Base-by-base conservation (phyloP, 2,113 vertebrate species). In the Nesogale talazaci region DNA sequence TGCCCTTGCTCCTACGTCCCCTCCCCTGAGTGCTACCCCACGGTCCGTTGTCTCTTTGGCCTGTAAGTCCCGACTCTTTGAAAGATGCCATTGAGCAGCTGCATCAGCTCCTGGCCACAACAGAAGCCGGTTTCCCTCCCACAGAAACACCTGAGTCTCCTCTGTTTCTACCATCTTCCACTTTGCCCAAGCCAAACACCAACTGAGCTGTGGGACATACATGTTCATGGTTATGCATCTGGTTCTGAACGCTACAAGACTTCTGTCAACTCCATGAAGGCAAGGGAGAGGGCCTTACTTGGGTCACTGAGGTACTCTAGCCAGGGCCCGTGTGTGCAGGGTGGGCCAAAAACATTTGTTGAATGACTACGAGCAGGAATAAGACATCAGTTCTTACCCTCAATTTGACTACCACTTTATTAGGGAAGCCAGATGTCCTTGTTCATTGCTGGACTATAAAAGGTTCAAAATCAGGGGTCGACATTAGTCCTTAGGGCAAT, bases 341-440 rank as follows among this genome's bases (percentile, higher is more conserved):
- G 46, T 52, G 76, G 29, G 2, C 38, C 42, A 25, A n/a, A 92
- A 57, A 42, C 79, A 79, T 67, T 52, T 93, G 77, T 27, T 79
- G 70, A 86, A 83, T 77, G 8, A 81, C 27, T 70, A 79, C 22
- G 92, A 85, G 61, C 31, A 83, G 82, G 75, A 83, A 17, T n/a
- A 88, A 77, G 40, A 91, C 25, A 36, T 15, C 89, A 22, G 46
- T 90, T 88, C 36, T 91, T 88, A 19, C 23, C 88, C 31, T 95
- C 10, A 74, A 57, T 31, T 87, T 84, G 87, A 56, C 76, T 78
- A 19, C 15, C 65, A 29, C 89, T 87, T 94, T 90, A 72, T 89
- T 90, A 91, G 82, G 80, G 52, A 89, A 87, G 69, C 85, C 78
- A 89, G 27, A 31, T 63, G 65, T 65, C 63, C 34, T 23, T 29